These are phyloP conservation scores for Pegoplata infirma DNA, from an alignment of 2,888 invertebrate species.

Conservation along the genomic window DNA sequence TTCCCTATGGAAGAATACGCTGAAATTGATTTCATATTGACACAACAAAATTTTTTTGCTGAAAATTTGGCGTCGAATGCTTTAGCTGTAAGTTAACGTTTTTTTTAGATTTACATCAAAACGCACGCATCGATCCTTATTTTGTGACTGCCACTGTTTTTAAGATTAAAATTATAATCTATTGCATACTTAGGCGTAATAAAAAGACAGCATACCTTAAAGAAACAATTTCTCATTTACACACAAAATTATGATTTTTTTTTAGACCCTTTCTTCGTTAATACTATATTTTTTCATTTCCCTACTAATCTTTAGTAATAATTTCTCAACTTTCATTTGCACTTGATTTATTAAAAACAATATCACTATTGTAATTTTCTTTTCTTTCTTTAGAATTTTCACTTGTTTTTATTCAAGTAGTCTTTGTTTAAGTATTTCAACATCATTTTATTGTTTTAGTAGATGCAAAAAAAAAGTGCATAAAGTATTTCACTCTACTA, in stretches of 20 bases:
- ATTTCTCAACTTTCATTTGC: conserved; percentile 61
- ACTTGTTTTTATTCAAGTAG: conserved; percentile 34
- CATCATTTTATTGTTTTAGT: conserved; percentile 49
- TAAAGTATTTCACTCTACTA: conserved; percentile 42
- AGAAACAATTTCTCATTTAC: not conserved
- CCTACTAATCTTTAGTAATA: conserved; percentile 54
- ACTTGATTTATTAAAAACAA: conserved; percentile 62
- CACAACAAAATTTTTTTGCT: too few relatives aligned
- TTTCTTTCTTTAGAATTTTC: conserved; percentile 34
- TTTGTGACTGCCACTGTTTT: too few relatives aligned
- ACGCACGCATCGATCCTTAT: too few relatives aligned
- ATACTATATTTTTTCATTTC: conserved; percentile 36
- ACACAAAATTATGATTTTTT: conserved; percentile 34
- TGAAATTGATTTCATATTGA: too few relatives aligned
- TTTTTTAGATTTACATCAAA: too few relatives aligned
- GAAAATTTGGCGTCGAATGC: too few relatives aligned
- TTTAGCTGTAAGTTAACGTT: too few relatives aligned
- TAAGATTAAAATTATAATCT: too few relatives aligned
- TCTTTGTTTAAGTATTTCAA: conserved; percentile 46
- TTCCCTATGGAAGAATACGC: too few relatives aligned
- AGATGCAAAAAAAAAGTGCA: conserved; percentile 19
- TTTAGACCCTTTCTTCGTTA: not conserved
- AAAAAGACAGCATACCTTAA: not conserved
- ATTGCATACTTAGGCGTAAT: conserved; percentile 14
- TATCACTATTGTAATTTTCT: conserved; percentile 53